Base-by-base conservation (phyloP, 2,888 invertebrate genomes). In the Euplagia quadripunctaria region DNA sequence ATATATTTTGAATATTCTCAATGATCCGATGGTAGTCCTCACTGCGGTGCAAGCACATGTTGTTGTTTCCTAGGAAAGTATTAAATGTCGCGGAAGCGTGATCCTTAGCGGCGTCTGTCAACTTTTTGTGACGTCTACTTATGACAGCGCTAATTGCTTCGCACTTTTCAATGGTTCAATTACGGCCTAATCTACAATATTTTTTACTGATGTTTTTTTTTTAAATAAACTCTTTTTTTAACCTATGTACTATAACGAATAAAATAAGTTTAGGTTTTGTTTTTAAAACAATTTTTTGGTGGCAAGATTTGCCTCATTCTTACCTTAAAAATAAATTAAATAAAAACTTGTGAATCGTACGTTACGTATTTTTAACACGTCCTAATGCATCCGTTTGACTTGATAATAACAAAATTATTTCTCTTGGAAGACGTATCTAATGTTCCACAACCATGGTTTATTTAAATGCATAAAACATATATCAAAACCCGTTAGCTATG, bases 11-110 rank as follows among this genome's bases (percentile, higher is more conserved):
- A 46, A 68, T 16, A 43, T 55, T 42, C 42, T 31, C n/a, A 51
- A 43, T 17, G 41, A 17, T 66, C 58, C 52, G 68, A 68, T 67
- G 70, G 64, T 64, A 55, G 65, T 58, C n/a, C 55, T 72, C 58
- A 71, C 64, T 71, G 72, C 80, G 77, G 79, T 89, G 89, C 77
- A 82, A 89, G 89, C 92, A 93, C 91, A 91, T 92, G 76, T 64
- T 74, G 75, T 87, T 72, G 71, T 74, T 61, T 78, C 64, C 72
- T 79, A 78, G 71, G 76, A 87, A 84, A 87, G 90, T 91, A 90
- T 91, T 86, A 73, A 17, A 82, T 92, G 92, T 91, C 94, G 82
- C 92, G 94, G 94, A 94, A 92, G 92, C 83, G 87, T 81, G 90
- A 91, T 89, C 91, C 82, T 82, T 80, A 85, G 80, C 85, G 81